phyloP scores from a whole-genome alignment of 2,888 invertebrate species.

The Luperina nickerlii region DNA sequence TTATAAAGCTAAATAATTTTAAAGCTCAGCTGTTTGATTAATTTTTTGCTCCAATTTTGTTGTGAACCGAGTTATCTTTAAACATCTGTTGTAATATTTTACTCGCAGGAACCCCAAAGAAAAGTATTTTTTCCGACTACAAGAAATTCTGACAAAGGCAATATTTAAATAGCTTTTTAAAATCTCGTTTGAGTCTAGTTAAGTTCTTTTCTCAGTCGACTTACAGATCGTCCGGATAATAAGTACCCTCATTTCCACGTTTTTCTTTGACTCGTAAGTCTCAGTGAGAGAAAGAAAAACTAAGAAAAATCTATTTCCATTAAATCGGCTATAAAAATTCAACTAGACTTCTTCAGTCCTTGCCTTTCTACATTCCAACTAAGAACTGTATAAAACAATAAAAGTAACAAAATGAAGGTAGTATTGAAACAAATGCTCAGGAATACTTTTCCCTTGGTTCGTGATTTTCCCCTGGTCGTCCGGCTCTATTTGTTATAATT shows the following conservation, averaged over 20 bases:
- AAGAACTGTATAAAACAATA: conserved; percentile 42
- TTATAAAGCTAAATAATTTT: conserved; percentile 16
- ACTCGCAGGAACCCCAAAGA: background rate
- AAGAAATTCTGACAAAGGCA: background rate
- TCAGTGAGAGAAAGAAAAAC: conserved; percentile 17
- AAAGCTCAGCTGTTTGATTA: background rate
- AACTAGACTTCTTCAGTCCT: conserved; percentile 21
- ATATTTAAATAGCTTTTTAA: conserved; percentile 26
- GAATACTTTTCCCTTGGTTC: conserved; percentile 38
- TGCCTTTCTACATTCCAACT: conserved; percentile 29
- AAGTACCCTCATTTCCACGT: conserved; percentile 28
- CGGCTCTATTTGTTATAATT: conserved; percentile 49
- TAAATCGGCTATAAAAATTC: conserved; percentile 44
- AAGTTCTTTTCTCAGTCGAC: conserved; percentile 9
- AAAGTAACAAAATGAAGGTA: conserved; percentile 47
- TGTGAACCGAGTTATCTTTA: background rate
- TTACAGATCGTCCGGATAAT: conserved; percentile 20
- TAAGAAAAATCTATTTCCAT: conserved; percentile 38
- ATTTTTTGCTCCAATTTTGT: background rate
- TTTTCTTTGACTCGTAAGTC: conserved; percentile 23
- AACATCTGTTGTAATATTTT: background rate
- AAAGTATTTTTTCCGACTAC: background rate
- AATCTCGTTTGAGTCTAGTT: conserved; percentile 24
- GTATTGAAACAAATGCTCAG: conserved; percentile 42
- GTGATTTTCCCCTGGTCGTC: conserved; percentile 42